These are phyloP conservation scores for Danionella cerebrum DNA, from an alignment of 2,113 vertebrate genomes.

Conservation along the genomic window DNA sequence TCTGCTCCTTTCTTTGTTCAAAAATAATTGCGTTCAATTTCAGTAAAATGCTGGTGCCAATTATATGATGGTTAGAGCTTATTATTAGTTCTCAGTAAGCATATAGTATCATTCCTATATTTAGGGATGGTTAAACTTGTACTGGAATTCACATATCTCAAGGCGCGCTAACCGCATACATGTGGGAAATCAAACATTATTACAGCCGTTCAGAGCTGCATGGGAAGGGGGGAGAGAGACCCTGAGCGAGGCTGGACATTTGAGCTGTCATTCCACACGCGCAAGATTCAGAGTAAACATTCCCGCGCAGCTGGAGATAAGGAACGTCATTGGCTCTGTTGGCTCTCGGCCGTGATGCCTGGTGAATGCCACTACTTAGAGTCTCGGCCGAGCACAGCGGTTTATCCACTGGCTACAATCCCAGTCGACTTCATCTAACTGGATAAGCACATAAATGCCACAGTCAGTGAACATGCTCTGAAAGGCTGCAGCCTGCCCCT, in stretches of 20 bases:
- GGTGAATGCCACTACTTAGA: constrained; percentile 64
- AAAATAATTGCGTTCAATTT: too few relatives aligned
- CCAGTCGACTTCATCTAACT: neutral
- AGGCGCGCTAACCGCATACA: constrained; percentile 16
- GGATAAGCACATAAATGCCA: constrained; percentile 7
- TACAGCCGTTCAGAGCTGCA: constrained; percentile 31
- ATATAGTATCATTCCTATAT: too few relatives aligned
- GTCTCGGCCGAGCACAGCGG: constrained; percentile 56
- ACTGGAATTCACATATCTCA: constrained; percentile 23
- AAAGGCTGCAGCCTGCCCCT: constrained; percentile 55
- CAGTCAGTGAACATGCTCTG: too few relatives aligned
- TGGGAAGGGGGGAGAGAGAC: neutral
- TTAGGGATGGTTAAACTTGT: constrained; percentile 37
- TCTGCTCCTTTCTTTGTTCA: too few relatives aligned
- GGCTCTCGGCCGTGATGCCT: constrained; percentile 48
- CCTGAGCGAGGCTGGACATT: constrained; percentile 26
- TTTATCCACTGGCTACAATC: constrained; percentile 56
- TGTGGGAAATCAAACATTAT: constrained; percentile 37
- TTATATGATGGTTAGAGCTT: too few relatives aligned
- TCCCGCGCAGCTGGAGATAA: constrained; percentile 36
- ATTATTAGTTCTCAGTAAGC: too few relatives aligned
- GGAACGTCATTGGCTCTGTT: constrained; percentile 50
- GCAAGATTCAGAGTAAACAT: constrained; percentile 33
- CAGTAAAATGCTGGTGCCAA: too few relatives aligned
- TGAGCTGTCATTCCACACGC: constrained; percentile 47